phyloP scores from a whole-genome alignment of 1,140 invertebrate genomes.

The Laodelphax striatellus region DNA sequence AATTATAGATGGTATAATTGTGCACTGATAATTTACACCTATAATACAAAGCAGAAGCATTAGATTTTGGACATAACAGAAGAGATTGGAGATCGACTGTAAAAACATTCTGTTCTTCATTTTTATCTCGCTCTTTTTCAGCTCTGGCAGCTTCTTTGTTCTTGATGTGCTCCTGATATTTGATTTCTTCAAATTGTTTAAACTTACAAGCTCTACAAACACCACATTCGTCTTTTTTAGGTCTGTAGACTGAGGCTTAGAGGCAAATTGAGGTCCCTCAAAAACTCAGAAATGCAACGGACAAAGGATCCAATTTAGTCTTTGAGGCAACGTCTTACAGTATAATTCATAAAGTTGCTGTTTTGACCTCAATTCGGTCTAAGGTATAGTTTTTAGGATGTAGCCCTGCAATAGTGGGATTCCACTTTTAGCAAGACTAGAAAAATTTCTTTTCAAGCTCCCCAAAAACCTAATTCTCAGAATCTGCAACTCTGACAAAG shows the following conservation, averaged over 20 bases:
- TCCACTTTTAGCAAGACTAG: too few species aligned
- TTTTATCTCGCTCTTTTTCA: slow-evolving; percentile 22
- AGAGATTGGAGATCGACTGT: slow-evolving; percentile 24
- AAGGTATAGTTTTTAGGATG: slow-evolving; percentile 1
- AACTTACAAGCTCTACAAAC: slow-evolving; percentile 24
- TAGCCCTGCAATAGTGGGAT: slow-evolving; percentile 10
- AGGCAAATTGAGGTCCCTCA: slow-evolving; percentile 25
- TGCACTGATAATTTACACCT: slow-evolving; percentile 6
- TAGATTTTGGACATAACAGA: slow-evolving; percentile 3
- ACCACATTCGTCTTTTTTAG: slow-evolving; percentile 31
- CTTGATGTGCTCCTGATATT: slow-evolving; percentile 21
- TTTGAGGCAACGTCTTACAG: background rate
- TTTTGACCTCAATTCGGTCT: slow-evolving; percentile 7
- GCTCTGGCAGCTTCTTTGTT: slow-evolving; percentile 22
- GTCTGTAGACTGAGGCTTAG: slow-evolving; percentile 24
- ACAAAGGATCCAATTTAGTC: slow-evolving; percentile 4
- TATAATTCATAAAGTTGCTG: slow-evolving; percentile 7
- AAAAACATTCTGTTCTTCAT: slow-evolving; percentile 10
- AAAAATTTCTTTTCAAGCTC: too few species aligned
- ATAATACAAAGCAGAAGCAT: slow-evolving; percentile 2
- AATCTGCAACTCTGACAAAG: too few species aligned
- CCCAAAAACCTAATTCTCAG: too few species aligned
- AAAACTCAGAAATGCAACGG: slow-evolving; percentile 16
- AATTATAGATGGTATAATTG: slow-evolving; percentile 8
- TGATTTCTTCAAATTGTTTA: slow-evolving; percentile 25